phyloP scores from a whole-genome alignment of 2,797 vertebrate species.

The Threskiornis aethiopicus region DNA sequence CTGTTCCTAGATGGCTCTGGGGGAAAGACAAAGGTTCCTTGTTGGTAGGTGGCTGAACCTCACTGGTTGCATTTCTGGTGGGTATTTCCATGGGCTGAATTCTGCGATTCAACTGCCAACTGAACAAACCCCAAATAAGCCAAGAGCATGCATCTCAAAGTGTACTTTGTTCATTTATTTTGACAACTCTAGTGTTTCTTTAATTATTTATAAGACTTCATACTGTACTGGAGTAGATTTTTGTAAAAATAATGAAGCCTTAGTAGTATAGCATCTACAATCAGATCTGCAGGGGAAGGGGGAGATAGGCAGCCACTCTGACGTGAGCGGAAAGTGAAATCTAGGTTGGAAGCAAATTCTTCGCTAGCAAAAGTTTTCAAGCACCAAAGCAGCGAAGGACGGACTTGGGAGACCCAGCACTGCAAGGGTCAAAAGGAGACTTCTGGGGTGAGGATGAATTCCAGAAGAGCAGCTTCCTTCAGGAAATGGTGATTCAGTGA shows the following conservation, averaged over 20 bases:
- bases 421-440: not conserved
- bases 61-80: not conserved
- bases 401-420: not conserved
- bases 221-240: constrained; percentile 57
- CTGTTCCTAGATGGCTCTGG: constrained; percentile 9
- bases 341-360: not conserved
- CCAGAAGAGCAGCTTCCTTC: not conserved
- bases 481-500: not conserved
- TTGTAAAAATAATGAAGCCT: constrained; percentile 68
- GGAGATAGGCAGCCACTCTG: not conserved
- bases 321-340: constrained; percentile 28
- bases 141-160: constrained; percentile 44
- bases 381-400: not conserved
- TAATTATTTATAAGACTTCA: constrained; percentile 66
- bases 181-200: constrained; percentile 65
- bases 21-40: constrained; percentile 15
- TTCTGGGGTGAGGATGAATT: not conserved
- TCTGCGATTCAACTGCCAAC: constrained; percentile 4
- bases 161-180: constrained; percentile 66
- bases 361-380: not conserved
- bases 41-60: constrained; percentile 3
- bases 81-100: constrained; percentile 1
- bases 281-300: constrained; percentile 39
- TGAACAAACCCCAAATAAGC: constrained; percentile 47
- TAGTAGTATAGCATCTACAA: constrained; percentile 24